Base-by-base conservation (phyloP, 2,113 vertebrate genomes). In the Chauna torquata region DNA sequence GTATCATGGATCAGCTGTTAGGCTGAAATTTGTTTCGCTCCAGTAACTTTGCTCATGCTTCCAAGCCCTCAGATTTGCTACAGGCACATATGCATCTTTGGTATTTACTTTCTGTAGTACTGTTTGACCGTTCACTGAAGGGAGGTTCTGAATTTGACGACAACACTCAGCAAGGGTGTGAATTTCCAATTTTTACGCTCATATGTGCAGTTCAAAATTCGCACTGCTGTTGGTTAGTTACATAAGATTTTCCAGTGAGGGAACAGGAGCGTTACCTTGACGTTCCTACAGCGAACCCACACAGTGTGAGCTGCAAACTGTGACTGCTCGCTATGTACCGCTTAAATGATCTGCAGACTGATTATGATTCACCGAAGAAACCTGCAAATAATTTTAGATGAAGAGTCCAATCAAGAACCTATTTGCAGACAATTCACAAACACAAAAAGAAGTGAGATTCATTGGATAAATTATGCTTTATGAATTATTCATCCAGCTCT, bases 381-480 rank as follows among this genome's bases (percentile, higher is more conserved):
- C 65, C 94, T 86, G 84, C 82, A 92, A 94, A 97, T 96, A 94
- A 96, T 95, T 95, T 97, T 85, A 95, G 91, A 96, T 94, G 91
- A 91, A 92, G 89, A 91, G 96, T 86, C 92, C 96, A 97, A 97
- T 97, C 95, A 97, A 97, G 92, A 95, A 92, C 91, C 92, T 96
- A 96, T 96, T 95, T 97, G 96, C 92, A 97, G 96, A 97, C 95
- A 94, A 96, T 97, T 97, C 94, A 91, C 70, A 96, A 96, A 97
- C 91, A 96, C 97, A 95, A 95, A 97, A 95, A 95, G 92, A 88
- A 95, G 91, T 82, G 91, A 91, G 89, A 95, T 95, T 95, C 86
- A 40, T 50, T 95, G 84, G 89, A 27, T 88, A 96, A 95, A 92
- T 95, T 96, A 95, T 95, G 50, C 92, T 20, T 38, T 36, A 95